Evolutionary conservation across 2,888 invertebrate genomes (phyloP).

Genomic region (Sipha maydis): DNA sequence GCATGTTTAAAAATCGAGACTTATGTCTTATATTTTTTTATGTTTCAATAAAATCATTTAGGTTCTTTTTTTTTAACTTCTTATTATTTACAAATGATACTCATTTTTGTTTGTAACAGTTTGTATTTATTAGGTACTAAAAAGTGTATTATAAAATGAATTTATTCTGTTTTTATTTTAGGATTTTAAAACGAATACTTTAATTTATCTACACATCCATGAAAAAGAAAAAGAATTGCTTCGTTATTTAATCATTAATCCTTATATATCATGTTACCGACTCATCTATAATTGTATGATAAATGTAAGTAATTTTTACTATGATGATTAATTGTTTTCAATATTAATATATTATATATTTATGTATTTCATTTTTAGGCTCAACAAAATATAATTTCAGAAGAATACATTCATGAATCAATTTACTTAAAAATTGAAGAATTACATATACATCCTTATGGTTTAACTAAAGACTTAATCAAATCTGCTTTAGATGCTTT

Average conservation of each 20-base stretch:
- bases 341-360: not conserved
- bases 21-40: too few species aligned
- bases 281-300: slow-evolving; percentile 30
- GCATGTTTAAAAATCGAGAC: too few species aligned
- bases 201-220: not conserved
- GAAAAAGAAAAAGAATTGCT: slow-evolving; percentile 47
- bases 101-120: not conserved
- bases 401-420: slow-evolving; percentile 26
- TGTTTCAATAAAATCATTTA: too few species aligned
- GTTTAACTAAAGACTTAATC: slow-evolving; percentile 40
- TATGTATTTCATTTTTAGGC: not conserved
- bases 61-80: too few species aligned
- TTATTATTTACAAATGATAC: too few species aligned
- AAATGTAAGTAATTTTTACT: slow-evolving; percentile 5
- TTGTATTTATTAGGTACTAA: too few species aligned
- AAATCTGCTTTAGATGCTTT: slow-evolving; percentile 38
- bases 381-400: slow-evolving; percentile 17
- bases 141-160: not conserved
- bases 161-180: slow-evolving; percentile 2
- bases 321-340: not conserved
- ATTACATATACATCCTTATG: slow-evolving; percentile 18
- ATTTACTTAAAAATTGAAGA: slow-evolving; percentile 14
- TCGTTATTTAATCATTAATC: slow-evolving; percentile 26
- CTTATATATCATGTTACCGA: slow-evolving; percentile 27
- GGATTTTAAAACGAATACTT: slow-evolving; percentile 40